Percentiles rank a stretch among this genome's conserved stretches.
Conservation (phyloP, 2,113 vertebrate species). For the Sialia sialis region DNA sequence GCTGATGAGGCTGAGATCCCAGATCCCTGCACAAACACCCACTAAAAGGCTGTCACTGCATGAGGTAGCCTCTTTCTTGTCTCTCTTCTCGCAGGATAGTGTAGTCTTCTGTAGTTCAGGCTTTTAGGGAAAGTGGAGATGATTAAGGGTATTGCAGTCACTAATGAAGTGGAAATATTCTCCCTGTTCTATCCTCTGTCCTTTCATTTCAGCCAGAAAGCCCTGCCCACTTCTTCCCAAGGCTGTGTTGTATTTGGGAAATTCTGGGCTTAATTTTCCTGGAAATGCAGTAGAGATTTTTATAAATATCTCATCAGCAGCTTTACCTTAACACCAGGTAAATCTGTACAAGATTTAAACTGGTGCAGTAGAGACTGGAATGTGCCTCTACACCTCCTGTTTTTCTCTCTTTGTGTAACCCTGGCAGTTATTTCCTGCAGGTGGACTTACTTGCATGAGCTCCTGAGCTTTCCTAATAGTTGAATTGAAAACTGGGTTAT, state of each 20-base stretch:
- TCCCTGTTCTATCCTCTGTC: not conserved
- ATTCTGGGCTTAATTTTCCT: not conserved
- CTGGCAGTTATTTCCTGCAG: slow-evolving; percentile 8
- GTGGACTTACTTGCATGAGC: slow-evolving; percentile 15
- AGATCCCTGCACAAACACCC: not conserved
- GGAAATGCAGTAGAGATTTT: not conserved
- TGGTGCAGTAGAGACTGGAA: not conserved
- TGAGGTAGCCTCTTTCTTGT: not conserved
- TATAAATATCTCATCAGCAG: not conserved
- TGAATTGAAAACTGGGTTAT: slow-evolving; percentile 4
- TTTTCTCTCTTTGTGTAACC: not conserved
- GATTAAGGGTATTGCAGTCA: not conserved
- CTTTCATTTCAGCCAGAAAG: not conserved
- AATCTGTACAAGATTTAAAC: not conserved
- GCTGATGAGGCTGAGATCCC: not conserved
- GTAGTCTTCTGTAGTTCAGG: not conserved
- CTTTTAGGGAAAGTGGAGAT: not conserved
- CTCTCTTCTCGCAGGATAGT: not conserved
- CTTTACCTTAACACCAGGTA: not conserved
- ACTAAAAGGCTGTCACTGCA: not conserved
- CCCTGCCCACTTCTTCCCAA: not conserved
- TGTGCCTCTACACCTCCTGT: not conserved
- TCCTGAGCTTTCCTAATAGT: slow-evolving; percentile 2
- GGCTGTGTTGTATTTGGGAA: not conserved
- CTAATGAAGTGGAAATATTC: not conserved